Percentiles rank a stretch among this genome's conserved stretches.
phyloP scores from a whole-genome alignment of 2,113 vertebrate genomes.

The Oceanites oceanicus region DNA sequence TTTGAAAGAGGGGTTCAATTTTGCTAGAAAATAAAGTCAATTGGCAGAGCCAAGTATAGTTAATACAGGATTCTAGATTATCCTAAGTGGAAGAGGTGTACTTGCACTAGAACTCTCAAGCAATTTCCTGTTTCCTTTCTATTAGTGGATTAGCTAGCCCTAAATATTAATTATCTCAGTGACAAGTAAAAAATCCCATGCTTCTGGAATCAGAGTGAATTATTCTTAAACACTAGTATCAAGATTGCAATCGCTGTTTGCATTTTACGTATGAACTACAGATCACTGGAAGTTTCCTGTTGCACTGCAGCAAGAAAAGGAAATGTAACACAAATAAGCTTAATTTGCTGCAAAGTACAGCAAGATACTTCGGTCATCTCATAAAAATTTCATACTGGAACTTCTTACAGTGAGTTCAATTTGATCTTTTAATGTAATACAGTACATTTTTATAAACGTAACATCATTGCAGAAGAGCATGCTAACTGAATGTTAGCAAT shows the following conservation, averaged over 20 bases:
- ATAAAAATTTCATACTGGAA: conserved; percentile 68
- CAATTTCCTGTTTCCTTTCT: not conserved
- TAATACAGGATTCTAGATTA: not conserved
- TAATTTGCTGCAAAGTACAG: conserved; percentile 54
- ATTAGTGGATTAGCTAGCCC: not conserved
- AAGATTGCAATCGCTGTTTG: conserved; percentile 14
- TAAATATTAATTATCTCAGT: conserved; percentile 29
- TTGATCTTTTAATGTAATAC: conserved; percentile 73
- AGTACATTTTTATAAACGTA: conserved; percentile 73
- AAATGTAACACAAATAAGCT: conserved; percentile 4
- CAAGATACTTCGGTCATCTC: conserved; percentile 61
- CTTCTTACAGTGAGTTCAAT: conserved; percentile 66
- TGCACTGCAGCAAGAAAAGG: conserved; percentile 66
- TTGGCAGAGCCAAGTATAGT: not conserved
- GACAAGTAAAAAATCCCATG: not conserved
- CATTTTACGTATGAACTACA: conserved; percentile 57
- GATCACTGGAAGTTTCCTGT: conserved; percentile 60
- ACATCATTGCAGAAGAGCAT: conserved; percentile 66
- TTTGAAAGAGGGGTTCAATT: conserved; percentile 29
- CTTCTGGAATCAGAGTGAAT: conserved; percentile 37
- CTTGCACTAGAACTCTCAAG: not conserved
- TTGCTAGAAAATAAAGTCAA: conserved; percentile 22
- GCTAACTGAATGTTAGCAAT: conserved; percentile 73
- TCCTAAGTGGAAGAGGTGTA: not conserved
- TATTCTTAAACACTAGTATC: conserved; percentile 19